Percentiles rank a stretch among this genome's conserved stretches.
Evolutionary conservation across 2,888 invertebrate species (phyloP).

Genomic region (Villa cingulata): DNA sequence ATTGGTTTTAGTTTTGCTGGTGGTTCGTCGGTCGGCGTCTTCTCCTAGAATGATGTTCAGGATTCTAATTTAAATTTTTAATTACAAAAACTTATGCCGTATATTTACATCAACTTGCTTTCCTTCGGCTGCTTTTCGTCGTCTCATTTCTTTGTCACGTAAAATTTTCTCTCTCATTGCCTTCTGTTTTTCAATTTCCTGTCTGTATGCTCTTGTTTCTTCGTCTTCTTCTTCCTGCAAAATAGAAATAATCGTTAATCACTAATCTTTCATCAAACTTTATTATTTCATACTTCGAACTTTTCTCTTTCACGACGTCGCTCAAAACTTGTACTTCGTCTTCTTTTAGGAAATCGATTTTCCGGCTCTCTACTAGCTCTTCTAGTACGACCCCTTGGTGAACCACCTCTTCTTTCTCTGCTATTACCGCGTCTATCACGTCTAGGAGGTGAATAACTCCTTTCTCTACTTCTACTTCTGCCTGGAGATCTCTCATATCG

Average conservation of each 20-base stretch:
- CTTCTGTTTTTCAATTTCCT: slow-evolving; percentile 39
- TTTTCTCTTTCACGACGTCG: slow-evolving; percentile 21
- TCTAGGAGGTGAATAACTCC: slow-evolving; percentile 32
- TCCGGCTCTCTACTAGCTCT: slow-evolving; percentile 18
- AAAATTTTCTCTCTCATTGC: slow-evolving; percentile 36
- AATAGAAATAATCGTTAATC: background rate
- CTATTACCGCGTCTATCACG: slow-evolving; percentile 14
- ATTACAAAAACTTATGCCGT: background rate
- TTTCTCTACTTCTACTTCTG: slow-evolving; percentile 26
- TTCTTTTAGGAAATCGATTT: slow-evolving; percentile 21
- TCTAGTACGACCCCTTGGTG: slow-evolving; percentile 14
- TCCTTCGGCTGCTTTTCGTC: slow-evolving; percentile 35
- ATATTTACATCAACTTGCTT: slow-evolving; percentile 30
- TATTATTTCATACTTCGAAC: slow-evolving; percentile 21
- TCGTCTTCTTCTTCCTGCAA: slow-evolving; percentile 37
- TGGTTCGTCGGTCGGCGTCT: slow-evolving; percentile 1
- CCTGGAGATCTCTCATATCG: slow-evolving; percentile 29
- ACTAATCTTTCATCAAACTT: background rate
- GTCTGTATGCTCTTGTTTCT: slow-evolving; percentile 37
- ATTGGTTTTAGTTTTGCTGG: slow-evolving; percentile 25
- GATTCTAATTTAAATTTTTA: background rate
- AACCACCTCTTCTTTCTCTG: slow-evolving; percentile 12
- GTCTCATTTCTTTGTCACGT: slow-evolving; percentile 37
- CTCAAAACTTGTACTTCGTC: slow-evolving; percentile 22
- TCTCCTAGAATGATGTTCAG: background rate